Percentiles rank a stretch among this genome's conserved stretches.
Conservation (phyloP, 2,797 vertebrate species). For the Podarcis siculus region DNA sequence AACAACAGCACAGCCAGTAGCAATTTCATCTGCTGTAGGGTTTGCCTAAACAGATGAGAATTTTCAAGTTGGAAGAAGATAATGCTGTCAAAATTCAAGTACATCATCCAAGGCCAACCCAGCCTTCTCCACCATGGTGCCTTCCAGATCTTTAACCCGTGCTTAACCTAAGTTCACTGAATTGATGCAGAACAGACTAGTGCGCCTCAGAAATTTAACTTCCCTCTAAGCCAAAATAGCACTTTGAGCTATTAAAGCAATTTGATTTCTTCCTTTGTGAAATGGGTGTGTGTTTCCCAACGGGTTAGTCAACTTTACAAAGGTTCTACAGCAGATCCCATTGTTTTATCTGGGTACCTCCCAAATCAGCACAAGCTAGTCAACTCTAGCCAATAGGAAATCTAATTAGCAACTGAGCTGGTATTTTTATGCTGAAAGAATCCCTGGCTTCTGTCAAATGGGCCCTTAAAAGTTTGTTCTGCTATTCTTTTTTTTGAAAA, state of each 20-base stretch:
- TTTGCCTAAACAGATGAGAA: not conserved
- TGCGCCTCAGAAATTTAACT: not conserved
- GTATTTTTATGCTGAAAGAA: not conserved
- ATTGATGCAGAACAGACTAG: not conserved
- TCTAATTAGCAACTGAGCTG: not conserved
- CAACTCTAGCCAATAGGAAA: not conserved
- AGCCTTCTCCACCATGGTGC: not conserved
- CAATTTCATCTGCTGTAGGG: too few species aligned
- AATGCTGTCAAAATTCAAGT: not conserved
- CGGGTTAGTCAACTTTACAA: not conserved
- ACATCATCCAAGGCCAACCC: not conserved
- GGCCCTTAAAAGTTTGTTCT: not conserved
- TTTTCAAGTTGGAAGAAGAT: not conserved
- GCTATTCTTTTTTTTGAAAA: not conserved
- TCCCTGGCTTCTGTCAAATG: not conserved
- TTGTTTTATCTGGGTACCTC: not conserved
- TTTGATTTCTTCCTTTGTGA: not conserved
- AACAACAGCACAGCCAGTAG: too few species aligned
- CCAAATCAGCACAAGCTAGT: not conserved
- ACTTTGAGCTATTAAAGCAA: not conserved
- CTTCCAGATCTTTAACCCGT: not conserved
- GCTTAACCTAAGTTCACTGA: not conserved
- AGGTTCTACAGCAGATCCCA: not conserved
- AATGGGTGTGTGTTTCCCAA: not conserved
- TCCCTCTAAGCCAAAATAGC: not conserved